Evolutionary conservation across 2,888 invertebrate species (phyloP), one percentile per base, ranked within the genome.

Genomic region (Hipparchia semele): DNA sequence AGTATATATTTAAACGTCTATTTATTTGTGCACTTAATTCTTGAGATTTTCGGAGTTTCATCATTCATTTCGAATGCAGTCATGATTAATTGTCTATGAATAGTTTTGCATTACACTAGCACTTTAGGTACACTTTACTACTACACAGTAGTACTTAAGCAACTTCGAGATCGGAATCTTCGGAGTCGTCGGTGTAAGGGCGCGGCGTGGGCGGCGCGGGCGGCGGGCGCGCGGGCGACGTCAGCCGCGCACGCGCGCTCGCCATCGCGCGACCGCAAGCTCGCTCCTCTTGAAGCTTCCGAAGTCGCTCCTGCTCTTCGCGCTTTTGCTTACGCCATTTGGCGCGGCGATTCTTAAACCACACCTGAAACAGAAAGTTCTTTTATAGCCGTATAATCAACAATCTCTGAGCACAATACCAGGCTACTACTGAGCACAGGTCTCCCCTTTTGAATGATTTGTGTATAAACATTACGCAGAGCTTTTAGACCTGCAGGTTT

Each of bases 301-400:
- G 95, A 80, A 97, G 92, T 74, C 97, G 93, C 89, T 97, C 97
- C 89, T 97, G 96, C 87, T 97, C 96, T 87, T 97, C 99, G 2
- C 98, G 96, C 87, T 98, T 98, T 87, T 98, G 98, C 86, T 99
- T 99, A 80, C 99, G 96, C 98, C 98, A 99, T 94, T 99, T 99
- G 80, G 99, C 99, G 58, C 99, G 95, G 33, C 99, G 96, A 88
- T 99, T 99, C 92, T 99, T 99, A 92, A 99, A 99, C 99, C 99
- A 99, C 10, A 99, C 99, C 99, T 99, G 94, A 12, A 93, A 94
- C 83, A 81, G 86, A 86, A 56, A 2, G 0, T 9, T 12, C 5
- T 65, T 12, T 53, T 39, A 65, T 5, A 39, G 39, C 39, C 39
- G 39, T 1, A 39, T 39, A 39, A 39, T 39, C 39, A 39, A 39